Base-by-base conservation (phyloP, 2,113 vertebrate species). In the Gulo gulo region DNA sequence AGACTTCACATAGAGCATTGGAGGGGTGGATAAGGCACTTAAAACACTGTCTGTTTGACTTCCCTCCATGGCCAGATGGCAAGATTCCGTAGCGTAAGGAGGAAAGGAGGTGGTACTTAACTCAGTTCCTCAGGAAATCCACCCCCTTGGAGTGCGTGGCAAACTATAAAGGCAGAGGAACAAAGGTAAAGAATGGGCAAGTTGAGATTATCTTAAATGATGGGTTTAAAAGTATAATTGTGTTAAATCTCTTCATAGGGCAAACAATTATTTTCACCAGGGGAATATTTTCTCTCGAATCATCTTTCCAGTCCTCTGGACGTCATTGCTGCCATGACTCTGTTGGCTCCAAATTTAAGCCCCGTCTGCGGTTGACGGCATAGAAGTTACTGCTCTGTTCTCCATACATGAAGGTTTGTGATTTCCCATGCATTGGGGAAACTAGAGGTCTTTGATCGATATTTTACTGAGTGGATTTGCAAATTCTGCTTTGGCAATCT, bases 61-160 rank as follows among this genome's bases (percentile, higher is more conserved):
- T 79, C 45, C 76, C 88, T 94, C 29, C 50, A 13, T 7, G 50
- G 5, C 67, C 88, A 79, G 79, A 78, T 61, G 86, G 79, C 45
- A 82, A 87, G 67, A 73, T 34, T 55, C 59, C 42, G n/a, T 21
- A 21, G 3, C 3, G 5, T 69, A 39, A 86, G 73, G 47, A 83
- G 65, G 42, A 42, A 76, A 55, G 82, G 74, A 79, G 63, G 78
- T 42, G 42, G 29, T 61, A 65, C 87, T 90, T 82, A 67, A 52
- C 10, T 89, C 36, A 81, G 42, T 93, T 87, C 55, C 83, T 92
- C 83, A 84, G 90, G 95, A 97, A 96, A 96, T 90, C 81, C 81
- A 86, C 74, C 76, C 55, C 73, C 57, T 88, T 73, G 29, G 3
- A 76, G n/a, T 10, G 8, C 45, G 50, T 5, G 21, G 55, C 74